Base-by-base conservation (phyloP, 37 sponge, comb jelly and placozoan genomes). In the Chondrosia reniformis region DNA sequence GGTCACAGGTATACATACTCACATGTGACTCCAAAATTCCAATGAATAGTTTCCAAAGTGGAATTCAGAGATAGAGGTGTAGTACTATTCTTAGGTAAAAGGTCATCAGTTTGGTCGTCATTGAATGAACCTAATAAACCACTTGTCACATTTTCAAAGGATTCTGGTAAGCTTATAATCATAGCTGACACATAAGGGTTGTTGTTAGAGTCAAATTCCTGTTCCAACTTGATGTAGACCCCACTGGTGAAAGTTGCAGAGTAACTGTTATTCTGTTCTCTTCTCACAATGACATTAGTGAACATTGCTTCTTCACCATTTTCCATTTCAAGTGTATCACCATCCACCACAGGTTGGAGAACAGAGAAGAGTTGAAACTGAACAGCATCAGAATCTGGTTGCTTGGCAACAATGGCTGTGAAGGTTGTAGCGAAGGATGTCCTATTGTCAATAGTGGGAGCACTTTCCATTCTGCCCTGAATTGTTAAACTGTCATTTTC, bases 391-490 rank as follows among this genome's bases (percentile, higher is more conserved):
- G 82, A 78, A 44, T 77, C 75, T 0, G 8, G 31, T 49, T 83
- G 58, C 62, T 66, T 79, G 13, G 74, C 89, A 4, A 73, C 89
- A 33, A 89, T 9, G 0, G 89, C 89, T 25, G 85, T 52, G 72
- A 84, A 89, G 0, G 81, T 82, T 27, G 89, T 84, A 43, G 63
- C 89, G 41, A 22, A 57, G 0, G 27, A 31, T 37, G 37, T 46
- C 27, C 58, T 56, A 15, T 67, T 76, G n/a, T 63, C 49, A 25
- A 39, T 24, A 31, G 63, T 55, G 2, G 45, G 19, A 40, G 77
- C 72, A 13, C 76, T 55, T 10, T 44, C 66, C 89, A 88, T 88
- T 13, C 89, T 42, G 5, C 84, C 89, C 64, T 88, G 89, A 17
- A 88, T 67, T 3, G 89, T 83, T 80, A 88, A 88, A 30, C 46